Base-by-base conservation (phyloP, 2,888 invertebrate genomes). In the Torymus aiolomorphi region DNA sequence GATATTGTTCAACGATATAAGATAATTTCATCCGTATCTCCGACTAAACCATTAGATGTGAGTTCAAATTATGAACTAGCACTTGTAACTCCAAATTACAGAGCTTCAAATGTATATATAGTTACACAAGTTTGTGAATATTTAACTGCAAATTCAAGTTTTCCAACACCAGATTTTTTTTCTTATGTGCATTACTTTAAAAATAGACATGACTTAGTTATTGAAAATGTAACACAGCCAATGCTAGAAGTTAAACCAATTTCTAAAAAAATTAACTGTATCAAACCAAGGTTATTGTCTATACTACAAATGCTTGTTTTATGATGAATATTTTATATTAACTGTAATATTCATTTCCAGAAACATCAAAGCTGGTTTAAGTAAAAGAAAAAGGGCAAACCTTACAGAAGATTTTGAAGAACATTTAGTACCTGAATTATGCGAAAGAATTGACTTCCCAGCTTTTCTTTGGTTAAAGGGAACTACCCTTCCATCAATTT, bases 41-140 rank as follows among this genome's bases (percentile, higher is more conserved):
- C 88, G 3, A 84, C 85, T 0, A 87, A 89, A 18, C 92, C 92
- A 0, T 88, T 94, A 67, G 81, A 87, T 0, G 94, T 96, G 12
- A 91, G 91, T 12, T 92, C 94, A 56, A 92, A 92, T 20, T 97
- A 95, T 88, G 91, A 94, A 49, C 92, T 95, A 84, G 93, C 93
- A 62, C 94, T 99, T 0, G 95, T 99, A 0, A 94, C 94, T 80
- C 98, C 98, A 0, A 97, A 96, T 94, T 98, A 98, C 89, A 92
- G 95, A 84, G 81, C 83, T 5, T 85, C 85, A 13, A 66, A 83
- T 11, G 85, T 90, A 24, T 96, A 95, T 87, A 90, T 96, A 42
- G 96, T 96, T 0, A 93, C 95, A 0, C 92, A 93, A 85, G 93
- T 97, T 8, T 92, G 94, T 61, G 91, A 93, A 12, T 92, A 95